Percentiles rank a stretch among this genome's conserved stretches.
These are phyloP conservation scores for Aleiodes alternator DNA, from an alignment of 2,888 invertebrate genomes.

Conservation along the genomic window DNA sequence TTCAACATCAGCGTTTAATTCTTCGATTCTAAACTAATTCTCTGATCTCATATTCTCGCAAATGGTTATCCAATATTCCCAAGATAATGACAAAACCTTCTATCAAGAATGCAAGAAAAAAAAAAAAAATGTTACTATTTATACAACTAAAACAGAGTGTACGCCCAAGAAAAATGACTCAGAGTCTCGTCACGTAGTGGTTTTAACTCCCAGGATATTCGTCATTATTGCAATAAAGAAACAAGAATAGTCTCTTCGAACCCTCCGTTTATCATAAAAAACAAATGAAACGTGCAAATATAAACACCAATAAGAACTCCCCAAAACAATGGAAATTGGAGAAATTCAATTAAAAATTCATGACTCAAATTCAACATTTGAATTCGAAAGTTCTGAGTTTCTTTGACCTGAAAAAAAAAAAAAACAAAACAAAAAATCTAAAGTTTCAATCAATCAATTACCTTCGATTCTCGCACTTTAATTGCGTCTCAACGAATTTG, in stretches of 20 bases:
- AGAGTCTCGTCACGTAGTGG: slow-evolving; percentile 44
- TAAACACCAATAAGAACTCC: background rate
- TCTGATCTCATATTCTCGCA: too few relatives aligned
- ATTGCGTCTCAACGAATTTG: background rate
- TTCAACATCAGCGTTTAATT: too few relatives aligned
- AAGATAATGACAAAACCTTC: too few relatives aligned
- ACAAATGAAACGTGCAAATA: background rate
- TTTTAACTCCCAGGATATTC: slow-evolving; percentile 47
- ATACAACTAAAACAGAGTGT: slow-evolving; percentile 38
- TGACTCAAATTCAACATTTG: slow-evolving; percentile 2
- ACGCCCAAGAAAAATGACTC: slow-evolving; percentile 55
- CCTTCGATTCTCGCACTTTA: background rate
- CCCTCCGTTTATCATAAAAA: slow-evolving; percentile 33
- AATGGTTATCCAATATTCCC: too few relatives aligned
- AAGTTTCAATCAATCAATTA: slow-evolving; percentile 25
- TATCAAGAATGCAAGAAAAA: too few relatives aligned
- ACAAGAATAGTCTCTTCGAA: slow-evolving; percentile 6
- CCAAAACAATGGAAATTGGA: background rate
- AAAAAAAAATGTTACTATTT: too few relatives aligned
- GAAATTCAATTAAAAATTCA: background rate
- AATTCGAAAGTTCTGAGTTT: background rate
- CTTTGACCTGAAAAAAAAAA: slow-evolving; percentile 10
- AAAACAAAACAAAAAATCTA: background rate
- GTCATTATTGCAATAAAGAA: slow-evolving; percentile 51
- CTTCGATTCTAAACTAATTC: too few relatives aligned